A percentile compares a stretch with the other conserved stretches of the same genome.
phyloP scores from a whole-genome alignment of 2,888 invertebrate species.

The Teinopalpus imperialis region DNA sequence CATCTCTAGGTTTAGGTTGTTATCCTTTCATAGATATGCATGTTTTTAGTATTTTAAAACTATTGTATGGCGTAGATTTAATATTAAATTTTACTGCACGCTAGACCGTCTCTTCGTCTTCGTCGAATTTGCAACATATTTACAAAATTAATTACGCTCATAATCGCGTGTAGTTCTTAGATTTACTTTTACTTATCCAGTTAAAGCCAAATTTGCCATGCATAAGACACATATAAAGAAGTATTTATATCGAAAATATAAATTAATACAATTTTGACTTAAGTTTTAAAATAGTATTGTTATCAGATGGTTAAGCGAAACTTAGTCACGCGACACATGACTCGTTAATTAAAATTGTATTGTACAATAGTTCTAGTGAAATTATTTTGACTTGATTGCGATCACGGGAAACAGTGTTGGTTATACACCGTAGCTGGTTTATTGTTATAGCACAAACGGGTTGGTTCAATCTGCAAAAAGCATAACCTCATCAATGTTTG shows the following conservation, averaged over 20 bases:
- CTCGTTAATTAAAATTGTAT: neutral
- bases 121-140: neutral
- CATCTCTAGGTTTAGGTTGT: too few species aligned
- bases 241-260: slow-evolving; percentile 12
- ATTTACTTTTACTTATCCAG: slow-evolving; percentile 12
- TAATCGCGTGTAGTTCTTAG: slow-evolving; percentile 6
- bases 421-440: too few species aligned
- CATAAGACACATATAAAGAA: slow-evolving; percentile 5
- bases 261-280: slow-evolving; percentile 3
- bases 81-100: neutral
- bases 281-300: neutral
- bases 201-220: neutral
- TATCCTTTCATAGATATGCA: too few species aligned
- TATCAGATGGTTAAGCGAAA: slow-evolving; percentile 5
- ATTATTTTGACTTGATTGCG: neutral
- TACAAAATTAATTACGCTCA: neutral
- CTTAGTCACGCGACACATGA: slow-evolving; percentile 1
- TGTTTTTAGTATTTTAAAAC: too few species aligned
- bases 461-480: too few species aligned
- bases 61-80: neutral
- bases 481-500: too few species aligned
- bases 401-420: too few species aligned
- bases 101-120: too few species aligned
- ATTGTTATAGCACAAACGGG: too few species aligned
- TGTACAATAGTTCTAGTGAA: neutral